Percentiles rank a stretch among this genome's conserved stretches.
Evolutionary conservation across 2,797 vertebrate species (phyloP).

Genomic region (Brachyalestes nurse): DNA sequence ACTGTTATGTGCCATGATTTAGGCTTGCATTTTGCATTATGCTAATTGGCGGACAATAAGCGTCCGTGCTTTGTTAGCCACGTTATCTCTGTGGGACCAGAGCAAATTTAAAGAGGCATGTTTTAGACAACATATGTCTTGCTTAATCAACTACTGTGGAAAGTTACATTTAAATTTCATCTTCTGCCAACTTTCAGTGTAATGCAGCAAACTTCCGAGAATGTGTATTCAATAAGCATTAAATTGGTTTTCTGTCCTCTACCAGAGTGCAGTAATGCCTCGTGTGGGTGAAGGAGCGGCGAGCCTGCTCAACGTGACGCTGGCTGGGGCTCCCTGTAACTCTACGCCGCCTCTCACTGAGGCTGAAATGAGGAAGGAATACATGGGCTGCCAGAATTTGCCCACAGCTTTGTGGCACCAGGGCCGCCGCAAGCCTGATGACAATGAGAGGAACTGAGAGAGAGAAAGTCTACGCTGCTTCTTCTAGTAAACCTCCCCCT

Average conservation of each 20-base stretch:
- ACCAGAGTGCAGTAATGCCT: slow-evolving; percentile 63
- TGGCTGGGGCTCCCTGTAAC: slow-evolving; percentile 81
- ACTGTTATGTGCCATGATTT: not conserved
- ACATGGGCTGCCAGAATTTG: slow-evolving; percentile 85
- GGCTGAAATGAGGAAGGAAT: slow-evolving; percentile 76
- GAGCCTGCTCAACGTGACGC: slow-evolving; percentile 77
- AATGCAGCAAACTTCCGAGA: not conserved
- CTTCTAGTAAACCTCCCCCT: not conserved
- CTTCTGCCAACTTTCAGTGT: not conserved
- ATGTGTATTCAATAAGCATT: not conserved
- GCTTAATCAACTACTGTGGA: not conserved
- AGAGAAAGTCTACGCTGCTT: not conserved
- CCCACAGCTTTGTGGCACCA: slow-evolving; percentile 83
- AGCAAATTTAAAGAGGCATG: not conserved
- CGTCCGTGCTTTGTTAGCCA: not conserved
- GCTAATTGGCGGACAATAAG: not conserved
- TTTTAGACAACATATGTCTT: not conserved
- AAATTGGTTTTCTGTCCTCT: not conserved
- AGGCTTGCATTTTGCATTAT: not conserved
- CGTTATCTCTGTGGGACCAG: not conserved
- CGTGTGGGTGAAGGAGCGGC: slow-evolving; percentile 64
- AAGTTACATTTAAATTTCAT: not conserved
- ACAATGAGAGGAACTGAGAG: slow-evolving; percentile 46
- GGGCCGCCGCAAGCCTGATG: slow-evolving; percentile 59
- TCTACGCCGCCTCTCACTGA: slow-evolving; percentile 79